Evolutionary conservation across 2,888 invertebrate species (phyloP), one percentile per base, ranked within the genome.

Genomic region (Caenorhabditis wallacei): DNA sequence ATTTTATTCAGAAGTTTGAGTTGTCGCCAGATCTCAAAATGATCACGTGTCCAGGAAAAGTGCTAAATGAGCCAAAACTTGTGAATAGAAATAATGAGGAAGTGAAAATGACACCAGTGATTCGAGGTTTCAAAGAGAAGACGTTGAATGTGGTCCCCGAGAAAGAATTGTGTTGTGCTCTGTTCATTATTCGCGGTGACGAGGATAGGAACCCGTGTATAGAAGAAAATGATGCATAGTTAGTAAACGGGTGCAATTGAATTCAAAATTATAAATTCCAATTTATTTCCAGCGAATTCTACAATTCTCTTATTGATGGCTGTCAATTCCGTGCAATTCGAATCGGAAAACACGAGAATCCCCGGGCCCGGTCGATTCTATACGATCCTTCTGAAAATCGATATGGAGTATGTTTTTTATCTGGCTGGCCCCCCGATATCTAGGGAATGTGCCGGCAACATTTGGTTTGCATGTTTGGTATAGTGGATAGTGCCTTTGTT

Each of bases 101-200:
- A 35, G 76, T 82, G 13, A 10, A 20, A 4, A 61, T 82, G 78
- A 72, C 72, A 3, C 61, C 76, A 37, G 54, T 64, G 4, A 35
- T 78, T 20, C 66, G 82, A 24, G 82, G 82, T 20, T 82, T 71
- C 22, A 64, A 68, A 35, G 82, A 82, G 30, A 72, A 72, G 13
- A 10, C 20, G 4, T 18, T 82, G 43, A 82, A 82, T 37, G 71
- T 82, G 18, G 82, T 82, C 1, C 63, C 82, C 5, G 76, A 68
- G 16, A 71, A 71, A 20, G 63, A 71, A 35, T 20, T 82, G 7
- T 72, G 72, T 20, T 63, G 66, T 35, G 82, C 78, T 5, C 0
- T 82, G 0, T 71, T 82, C 16, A 48, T 72, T 8, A 13, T 82
- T 0, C 37, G 66, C 0, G 26, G 20, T 0, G 72, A 51, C 1